Percentiles rank a stretch among this genome's conserved stretches.
phyloP scores from a whole-genome alignment of 2,113 vertebrate genomes.

The Pongo pygmaeus region DNA sequence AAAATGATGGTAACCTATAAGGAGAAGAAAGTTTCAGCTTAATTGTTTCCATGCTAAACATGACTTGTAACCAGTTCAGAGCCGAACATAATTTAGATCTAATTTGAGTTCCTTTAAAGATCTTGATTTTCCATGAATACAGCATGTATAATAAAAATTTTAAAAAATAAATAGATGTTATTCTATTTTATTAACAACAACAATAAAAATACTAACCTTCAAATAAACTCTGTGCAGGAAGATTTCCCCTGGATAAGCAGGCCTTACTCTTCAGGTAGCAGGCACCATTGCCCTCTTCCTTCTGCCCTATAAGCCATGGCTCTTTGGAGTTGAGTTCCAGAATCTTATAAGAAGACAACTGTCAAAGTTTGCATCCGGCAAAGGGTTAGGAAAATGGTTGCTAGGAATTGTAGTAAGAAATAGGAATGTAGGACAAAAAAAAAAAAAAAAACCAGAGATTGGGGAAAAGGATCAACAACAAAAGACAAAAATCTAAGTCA shows the following conservation, averaged over 20 bases:
- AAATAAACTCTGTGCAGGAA: not conserved
- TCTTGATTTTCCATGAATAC: not conserved
- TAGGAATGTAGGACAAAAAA: not conserved
- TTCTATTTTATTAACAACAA: slow-evolving; percentile 43
- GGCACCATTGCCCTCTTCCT: not conserved
- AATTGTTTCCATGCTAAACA: fast-evolving
- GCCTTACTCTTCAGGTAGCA: not conserved
- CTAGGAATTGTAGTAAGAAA: not conserved
- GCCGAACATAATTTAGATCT: not conserved
- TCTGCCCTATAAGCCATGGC: not conserved
- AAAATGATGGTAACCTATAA: slow-evolving; percentile 98
- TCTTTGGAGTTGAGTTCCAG: not conserved
- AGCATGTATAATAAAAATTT: slow-evolving; percentile 67
- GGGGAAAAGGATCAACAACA: not conserved
- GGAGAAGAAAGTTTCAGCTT: slow-evolving; percentile 83
- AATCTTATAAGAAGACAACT: not conserved
- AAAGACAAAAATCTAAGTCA: not conserved
- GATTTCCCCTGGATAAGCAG: not conserved
- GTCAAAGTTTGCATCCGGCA: not conserved
- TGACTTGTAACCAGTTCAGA: not conserved
- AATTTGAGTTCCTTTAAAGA: not conserved
- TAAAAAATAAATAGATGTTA: slow-evolving; percentile 47
- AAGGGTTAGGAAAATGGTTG: slow-evolving; percentile 30
- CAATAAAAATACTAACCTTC: not conserved
- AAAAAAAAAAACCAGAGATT: not conserved